Evolutionary conservation across 2,113 vertebrate genomes (phyloP), one percentile per base, ranked within the genome.

Genomic region (Salvator merianae): DNA sequence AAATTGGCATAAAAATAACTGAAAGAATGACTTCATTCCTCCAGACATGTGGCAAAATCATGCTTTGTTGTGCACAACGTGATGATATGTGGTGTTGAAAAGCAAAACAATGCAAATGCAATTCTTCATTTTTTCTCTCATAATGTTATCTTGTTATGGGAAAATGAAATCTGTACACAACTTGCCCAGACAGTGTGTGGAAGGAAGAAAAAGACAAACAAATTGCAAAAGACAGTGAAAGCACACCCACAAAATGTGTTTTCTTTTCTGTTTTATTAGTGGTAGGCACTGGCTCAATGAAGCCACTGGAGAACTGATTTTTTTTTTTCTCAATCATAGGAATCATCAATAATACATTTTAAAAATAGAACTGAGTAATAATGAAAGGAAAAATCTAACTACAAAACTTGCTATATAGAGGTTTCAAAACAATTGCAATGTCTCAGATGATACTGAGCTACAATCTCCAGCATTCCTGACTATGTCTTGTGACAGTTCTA

Each of bases 121-220:
- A 65, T 53, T 73, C 40, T 53, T 50, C 77, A 85, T 65, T 79
- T 85, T 79, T 14, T 69, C 55, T 53, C 69, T 74, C 16, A 66
- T 74, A 36, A 65, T 85, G 24, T 73, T 43, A 65, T 71, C 36
- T 47, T 43, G 30, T 53, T 65, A 34, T 59, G 66, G 32, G 65
- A 40, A 74, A 73, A 85, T 74, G 77, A 80, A 80, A 85, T 74
- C 43, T 66, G 38, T 73, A 65, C 62, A 66, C 40, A 20, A 34
- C 77, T 74, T 74, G 77, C 53, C 59, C 1, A 80, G 84, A 74
- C 69, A 74, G 68, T 66, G 66, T 65, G 70, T 80, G 40, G 40
- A 66, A 36, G 79, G 43, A 78, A 6, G 72, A 14, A 20, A 36
- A 12, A n/a, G 36, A 72, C 62, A 32, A 34, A 78, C 47, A 66